Evolutionary conservation across 2,113 vertebrate genomes (phyloP).

Genomic region (Chroicocephalus ridibundus): DNA sequence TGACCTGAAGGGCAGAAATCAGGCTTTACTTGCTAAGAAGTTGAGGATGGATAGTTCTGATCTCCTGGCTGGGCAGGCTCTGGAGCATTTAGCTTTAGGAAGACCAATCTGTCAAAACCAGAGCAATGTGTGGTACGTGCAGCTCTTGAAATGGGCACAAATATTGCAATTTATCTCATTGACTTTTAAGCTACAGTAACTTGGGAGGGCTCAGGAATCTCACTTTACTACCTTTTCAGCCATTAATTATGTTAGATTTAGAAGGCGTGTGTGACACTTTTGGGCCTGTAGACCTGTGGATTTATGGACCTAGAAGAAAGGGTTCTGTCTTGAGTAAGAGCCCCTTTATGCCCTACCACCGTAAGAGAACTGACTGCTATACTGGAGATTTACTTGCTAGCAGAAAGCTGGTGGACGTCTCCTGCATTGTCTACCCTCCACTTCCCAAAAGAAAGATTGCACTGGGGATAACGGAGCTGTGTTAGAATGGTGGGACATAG

Average conservation of each 20-base stretch:
- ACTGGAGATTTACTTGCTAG: neutral
- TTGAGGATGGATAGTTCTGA: neutral
- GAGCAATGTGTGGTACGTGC: neutral
- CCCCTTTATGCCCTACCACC: neutral
- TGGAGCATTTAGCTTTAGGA: neutral
- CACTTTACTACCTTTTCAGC: neutral
- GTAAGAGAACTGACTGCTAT: neutral
- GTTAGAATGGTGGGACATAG: neutral
- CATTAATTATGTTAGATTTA: neutral
- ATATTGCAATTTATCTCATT: neutral
- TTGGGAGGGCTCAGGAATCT: neutral
- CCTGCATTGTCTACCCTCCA: neutral
- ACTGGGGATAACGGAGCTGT: neutral
- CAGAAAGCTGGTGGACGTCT: neutral
- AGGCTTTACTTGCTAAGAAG: neutral
- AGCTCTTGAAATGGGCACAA: neutral
- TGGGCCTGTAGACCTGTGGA: neutral
- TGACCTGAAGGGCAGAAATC: neutral
- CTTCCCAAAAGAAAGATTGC: neutral
- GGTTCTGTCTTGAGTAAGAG: neutral
- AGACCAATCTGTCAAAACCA: neutral
- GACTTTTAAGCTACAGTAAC: neutral
- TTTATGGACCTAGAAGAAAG: neutral
- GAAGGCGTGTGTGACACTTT: neutral
- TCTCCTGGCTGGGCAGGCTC: neutral